Conservation (phyloP, 2,797 vertebrate genomes). For the Acanthurus lineatus region DNA sequence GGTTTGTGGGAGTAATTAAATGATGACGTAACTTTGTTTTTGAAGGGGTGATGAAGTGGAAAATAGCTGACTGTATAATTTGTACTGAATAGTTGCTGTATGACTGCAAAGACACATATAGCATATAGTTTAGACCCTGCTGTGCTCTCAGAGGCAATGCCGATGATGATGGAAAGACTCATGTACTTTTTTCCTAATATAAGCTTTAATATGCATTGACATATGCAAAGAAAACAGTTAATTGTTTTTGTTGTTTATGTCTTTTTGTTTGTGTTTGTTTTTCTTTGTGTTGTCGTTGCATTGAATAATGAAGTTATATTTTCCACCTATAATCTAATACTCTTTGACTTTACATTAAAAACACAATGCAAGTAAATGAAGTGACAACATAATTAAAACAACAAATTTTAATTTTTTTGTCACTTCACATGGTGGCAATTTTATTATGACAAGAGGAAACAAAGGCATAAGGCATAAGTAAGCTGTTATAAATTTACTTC, state of each 20-base stretch:
- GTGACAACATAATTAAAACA: neutral
- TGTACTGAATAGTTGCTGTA: conserved; percentile 10
- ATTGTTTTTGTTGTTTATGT: no score
- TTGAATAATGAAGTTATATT: conserved; percentile 1
- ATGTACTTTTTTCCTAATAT: neutral
- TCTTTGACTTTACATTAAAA: neutral
- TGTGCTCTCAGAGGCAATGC: conserved; percentile 8
- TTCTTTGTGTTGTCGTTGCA: neutral
- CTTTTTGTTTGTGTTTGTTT: no score
- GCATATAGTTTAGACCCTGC: conserved; percentile 12
- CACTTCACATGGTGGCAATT: conserved; percentile 2
- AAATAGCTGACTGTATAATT: conserved; percentile 12
- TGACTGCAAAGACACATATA: conserved; percentile 20
- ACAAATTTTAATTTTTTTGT: neutral
- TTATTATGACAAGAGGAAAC: neutral
- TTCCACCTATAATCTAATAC: neutral
- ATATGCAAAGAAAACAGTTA: neutral
- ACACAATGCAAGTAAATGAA: neutral
- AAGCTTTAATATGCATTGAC: conserved; percentile 5
- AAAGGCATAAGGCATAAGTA: neutral
- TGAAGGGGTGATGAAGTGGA: conserved; percentile 39
- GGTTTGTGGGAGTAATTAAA: conserved; percentile 1
- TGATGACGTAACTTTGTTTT: conserved; percentile 32
- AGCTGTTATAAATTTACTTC: neutral
- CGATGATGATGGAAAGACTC: conserved; percentile 5